Percentiles rank a stretch among this genome's conserved stretches.
Evolutionary conservation across 2,797 vertebrate species (phyloP).

Genomic region (Onychomys arenicola): DNA sequence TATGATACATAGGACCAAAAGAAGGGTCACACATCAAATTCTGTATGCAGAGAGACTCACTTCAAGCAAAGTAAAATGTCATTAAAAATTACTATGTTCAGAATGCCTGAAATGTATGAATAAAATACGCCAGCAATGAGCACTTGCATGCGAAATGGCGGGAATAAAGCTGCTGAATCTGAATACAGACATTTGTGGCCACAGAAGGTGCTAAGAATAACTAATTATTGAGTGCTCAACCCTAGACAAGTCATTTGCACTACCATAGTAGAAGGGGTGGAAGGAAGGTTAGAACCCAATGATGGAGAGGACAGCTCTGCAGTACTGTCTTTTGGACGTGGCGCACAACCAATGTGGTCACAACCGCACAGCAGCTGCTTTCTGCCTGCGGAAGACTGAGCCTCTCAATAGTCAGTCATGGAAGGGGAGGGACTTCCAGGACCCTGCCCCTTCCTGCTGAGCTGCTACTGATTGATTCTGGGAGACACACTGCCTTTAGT

Average conservation of each 20-base stretch:
- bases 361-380: background rate
- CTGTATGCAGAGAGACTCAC: background rate
- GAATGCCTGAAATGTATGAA: background rate
- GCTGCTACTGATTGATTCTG: background rate
- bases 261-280: background rate
- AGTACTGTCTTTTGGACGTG: background rate
- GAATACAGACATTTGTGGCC: background rate
- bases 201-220: background rate
- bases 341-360: background rate
- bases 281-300: background rate
- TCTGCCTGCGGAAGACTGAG: too few species aligned
- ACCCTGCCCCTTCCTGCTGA: background rate
- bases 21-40: conserved; percentile 13
- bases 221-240: too few species aligned
- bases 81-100: background rate
- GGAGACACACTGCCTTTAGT: background rate
- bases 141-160: background rate
- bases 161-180: background rate
- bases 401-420: background rate
- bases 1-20: background rate
- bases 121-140: background rate
- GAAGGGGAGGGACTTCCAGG: background rate
- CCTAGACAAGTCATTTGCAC: background rate
- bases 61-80: conserved; percentile 17
- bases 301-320: background rate